A percentile compares a stretch with the other conserved stretches of the same genome.
Conservation (phyloP, 2,113 vertebrate species). For the Rhineura floridana region DNA sequence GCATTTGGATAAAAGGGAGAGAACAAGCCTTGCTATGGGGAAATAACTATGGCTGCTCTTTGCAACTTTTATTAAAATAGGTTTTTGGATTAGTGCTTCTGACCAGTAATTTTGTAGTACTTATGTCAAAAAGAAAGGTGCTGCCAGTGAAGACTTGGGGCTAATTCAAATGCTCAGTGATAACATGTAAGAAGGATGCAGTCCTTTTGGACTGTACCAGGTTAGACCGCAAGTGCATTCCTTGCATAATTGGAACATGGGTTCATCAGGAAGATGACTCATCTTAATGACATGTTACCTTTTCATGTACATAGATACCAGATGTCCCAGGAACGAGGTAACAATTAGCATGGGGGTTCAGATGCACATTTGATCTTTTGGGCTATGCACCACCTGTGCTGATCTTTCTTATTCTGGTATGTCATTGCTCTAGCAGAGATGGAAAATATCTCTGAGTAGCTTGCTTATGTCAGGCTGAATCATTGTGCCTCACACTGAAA, state of each 20-base stretch:
- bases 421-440: not conserved
- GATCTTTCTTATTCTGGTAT: not conserved
- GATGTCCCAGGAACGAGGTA: not conserved
- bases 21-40: not conserved
- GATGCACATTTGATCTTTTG: not conserved
- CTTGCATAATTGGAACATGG: not conserved
- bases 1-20: not conserved
- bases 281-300: not conserved
- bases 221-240: not conserved
- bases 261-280: not conserved
- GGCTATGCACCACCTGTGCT: not conserved
- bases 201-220: not conserved
- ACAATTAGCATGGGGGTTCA: not conserved
- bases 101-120: too few relatives aligned
- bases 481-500: not conserved
- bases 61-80: not conserved
- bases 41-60: not conserved
- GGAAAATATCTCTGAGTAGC: not conserved
- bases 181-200: not conserved
- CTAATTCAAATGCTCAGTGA: not conserved
- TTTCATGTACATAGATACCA: not conserved
- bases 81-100: too few relatives aligned
- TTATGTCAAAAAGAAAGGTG: not conserved
- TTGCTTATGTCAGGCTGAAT: not conserved
- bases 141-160: not conserved